Percentiles rank a stretch among this genome's conserved stretches.
Evolutionary conservation across 2,113 vertebrate genomes (phyloP).

Genomic region (Trochalopteron elliotii): DNA sequence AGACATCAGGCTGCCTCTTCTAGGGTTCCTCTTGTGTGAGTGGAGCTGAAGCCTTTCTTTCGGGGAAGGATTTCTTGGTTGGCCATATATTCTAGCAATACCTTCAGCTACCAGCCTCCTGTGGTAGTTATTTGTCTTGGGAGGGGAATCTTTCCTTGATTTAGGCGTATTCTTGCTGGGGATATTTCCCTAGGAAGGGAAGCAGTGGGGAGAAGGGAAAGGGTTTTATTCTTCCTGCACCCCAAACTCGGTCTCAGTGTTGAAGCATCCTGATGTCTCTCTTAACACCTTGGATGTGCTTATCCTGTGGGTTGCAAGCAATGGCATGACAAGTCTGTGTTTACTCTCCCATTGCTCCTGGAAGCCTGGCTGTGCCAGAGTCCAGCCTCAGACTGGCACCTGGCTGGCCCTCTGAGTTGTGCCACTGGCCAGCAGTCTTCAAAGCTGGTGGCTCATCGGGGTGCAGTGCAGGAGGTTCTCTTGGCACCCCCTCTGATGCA

Average conservation of each 20-base stretch:
- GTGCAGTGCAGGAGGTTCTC: background rate
- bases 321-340: accelerated
- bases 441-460: background rate
- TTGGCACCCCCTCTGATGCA: background rate
- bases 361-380: background rate
- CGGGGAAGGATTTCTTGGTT: background rate
- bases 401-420: background rate
- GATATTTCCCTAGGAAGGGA: background rate
- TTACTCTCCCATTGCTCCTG: background rate
- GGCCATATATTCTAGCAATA: background rate
- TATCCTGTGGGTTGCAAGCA: background rate
- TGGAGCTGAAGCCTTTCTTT: background rate
- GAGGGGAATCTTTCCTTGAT: background rate
- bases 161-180: background rate
- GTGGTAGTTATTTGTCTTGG: background rate
- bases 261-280: background rate
- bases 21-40: background rate
- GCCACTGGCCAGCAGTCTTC: background rate
- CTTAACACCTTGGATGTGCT: too few relatives aligned
- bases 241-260: background rate
- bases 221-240: background rate
- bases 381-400: background rate
- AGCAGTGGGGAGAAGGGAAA: background rate
- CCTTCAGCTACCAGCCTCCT: background rate
- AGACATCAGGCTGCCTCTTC: background rate